Evolutionary conservation across 2,888 invertebrate species (phyloP).

Genomic region (Amorpha juglandis): DNA sequence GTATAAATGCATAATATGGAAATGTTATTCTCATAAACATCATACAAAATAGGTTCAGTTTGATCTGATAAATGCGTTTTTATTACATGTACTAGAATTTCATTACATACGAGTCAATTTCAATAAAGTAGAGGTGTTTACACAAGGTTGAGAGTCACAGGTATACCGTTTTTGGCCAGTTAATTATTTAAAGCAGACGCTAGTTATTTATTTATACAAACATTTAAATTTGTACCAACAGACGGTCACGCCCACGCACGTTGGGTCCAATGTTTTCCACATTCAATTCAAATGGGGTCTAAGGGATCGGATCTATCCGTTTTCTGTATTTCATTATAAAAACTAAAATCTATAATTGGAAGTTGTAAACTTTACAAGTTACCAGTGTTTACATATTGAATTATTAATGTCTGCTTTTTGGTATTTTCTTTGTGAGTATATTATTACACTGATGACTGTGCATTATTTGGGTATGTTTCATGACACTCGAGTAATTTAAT

Average conservation of each 20-base stretch:
- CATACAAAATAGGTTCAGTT: neutral
- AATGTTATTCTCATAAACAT: neutral
- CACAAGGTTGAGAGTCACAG: conserved; percentile 42
- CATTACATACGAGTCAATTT: conserved; percentile 29
- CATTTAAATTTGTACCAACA: conserved; percentile 56
- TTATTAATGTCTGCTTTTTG: neutral
- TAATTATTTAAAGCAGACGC: conserved; percentile 50
- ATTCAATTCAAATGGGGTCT: conserved; percentile 67
- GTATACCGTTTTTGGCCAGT: conserved; percentile 37
- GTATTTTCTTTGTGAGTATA: neutral
- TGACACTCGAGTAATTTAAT: no score
- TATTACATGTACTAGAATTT: conserved; percentile 10
- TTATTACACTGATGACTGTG: neutral
- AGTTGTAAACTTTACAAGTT: conserved; percentile 16
- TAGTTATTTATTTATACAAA: conserved; percentile 53
- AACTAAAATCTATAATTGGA: conserved; percentile 28
- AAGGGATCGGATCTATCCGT: conserved; percentile 36
- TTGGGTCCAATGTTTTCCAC: conserved; percentile 51
- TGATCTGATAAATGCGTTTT: neutral
- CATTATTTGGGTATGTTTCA: neutral
- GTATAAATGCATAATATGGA: neutral
- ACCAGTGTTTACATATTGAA: conserved; percentile 9
- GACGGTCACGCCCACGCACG: conserved; percentile 51
- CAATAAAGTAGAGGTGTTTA: conserved; percentile 44
- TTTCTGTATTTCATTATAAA: conserved; percentile 34